These are phyloP conservation scores for Drosophila equinoxialis DNA, from an alignment of 1,140 invertebrate genomes.

Conservation along the genomic window DNA sequence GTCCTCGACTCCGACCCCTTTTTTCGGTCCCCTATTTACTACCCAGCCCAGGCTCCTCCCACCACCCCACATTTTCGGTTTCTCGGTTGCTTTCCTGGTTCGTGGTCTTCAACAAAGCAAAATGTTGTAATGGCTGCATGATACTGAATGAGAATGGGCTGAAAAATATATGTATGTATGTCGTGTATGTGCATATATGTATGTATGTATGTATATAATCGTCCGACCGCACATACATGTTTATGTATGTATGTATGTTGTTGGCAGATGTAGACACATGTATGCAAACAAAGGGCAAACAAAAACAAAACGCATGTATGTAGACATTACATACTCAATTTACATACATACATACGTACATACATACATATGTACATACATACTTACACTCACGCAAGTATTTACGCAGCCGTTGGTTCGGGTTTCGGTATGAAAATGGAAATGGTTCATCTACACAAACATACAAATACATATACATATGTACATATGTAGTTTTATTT, in stretches of 20 bases:
- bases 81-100: conserved; percentile 6
- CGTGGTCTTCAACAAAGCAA: conserved; percentile 25
- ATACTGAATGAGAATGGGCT: conserved; percentile 5
- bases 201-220: conserved; percentile 10
- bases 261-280: conserved; percentile 20
- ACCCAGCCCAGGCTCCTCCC: background rate
- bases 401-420: conserved; percentile 2
- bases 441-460: conserved; percentile 10
- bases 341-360: conserved; percentile 9
- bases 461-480: background rate
- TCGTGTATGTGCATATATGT: conserved; percentile 6
- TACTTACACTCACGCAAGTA: conserved; percentile 5
- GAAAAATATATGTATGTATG: conserved; percentile 10
- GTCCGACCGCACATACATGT: background rate
- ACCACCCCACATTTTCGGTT: conserved; percentile 3
- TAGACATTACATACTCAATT: conserved; percentile 9
- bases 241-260: conserved; percentile 15
- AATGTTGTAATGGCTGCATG: conserved; percentile 25
- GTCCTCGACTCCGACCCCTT: conserved; percentile 2
- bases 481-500: conserved; percentile 24
- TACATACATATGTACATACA: conserved; percentile 15
- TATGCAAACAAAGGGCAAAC: conserved; percentile 23
- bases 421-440: conserved; percentile 2
- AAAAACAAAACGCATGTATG: conserved; percentile 11
- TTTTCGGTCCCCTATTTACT: background rate